Conservation (phyloP, 2,113 vertebrate species). For the Eublepharis macularius region DNA sequence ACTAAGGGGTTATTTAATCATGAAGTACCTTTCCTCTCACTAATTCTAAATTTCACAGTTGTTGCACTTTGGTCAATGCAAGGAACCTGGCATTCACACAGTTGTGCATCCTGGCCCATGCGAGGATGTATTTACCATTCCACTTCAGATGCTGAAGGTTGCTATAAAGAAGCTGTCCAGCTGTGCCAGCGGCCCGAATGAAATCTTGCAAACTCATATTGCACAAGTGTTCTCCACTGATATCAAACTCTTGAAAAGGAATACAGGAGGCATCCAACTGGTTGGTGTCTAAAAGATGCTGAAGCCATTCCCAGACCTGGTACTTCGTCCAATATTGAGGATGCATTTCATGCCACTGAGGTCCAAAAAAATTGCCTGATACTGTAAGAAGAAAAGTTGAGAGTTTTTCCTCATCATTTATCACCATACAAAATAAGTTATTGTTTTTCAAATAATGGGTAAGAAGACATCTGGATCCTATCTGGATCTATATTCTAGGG, state of each 20-base stretch:
- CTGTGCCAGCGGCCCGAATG: constrained; percentile 84
- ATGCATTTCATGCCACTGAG: constrained; percentile 88
- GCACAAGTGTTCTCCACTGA: constrained; percentile 91
- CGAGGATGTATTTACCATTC: constrained; percentile 77
- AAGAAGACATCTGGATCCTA: neutral
- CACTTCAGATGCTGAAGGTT: constrained; percentile 92
- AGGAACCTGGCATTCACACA: constrained; percentile 12
- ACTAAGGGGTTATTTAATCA: neutral
- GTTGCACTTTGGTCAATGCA: accelerated
- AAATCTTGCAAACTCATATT: constrained; percentile 92
- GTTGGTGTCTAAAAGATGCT: constrained; percentile 93
- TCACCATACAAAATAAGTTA: neutral
- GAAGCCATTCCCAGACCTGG: constrained; percentile 99
- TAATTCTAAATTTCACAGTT: neutral
- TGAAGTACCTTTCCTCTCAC: neutral
- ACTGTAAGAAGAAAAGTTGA: constrained; percentile 60
- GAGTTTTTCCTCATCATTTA: constrained; percentile 3
- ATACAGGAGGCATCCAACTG: constrained; percentile 92
- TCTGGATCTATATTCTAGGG: neutral
- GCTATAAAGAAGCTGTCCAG: constrained; percentile 89
- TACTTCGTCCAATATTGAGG: constrained; percentile 96
- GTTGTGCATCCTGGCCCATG: accelerated
- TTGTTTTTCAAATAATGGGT: neutral
- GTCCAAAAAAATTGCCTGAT: constrained; percentile 79
- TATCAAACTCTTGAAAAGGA: constrained; percentile 93